Evolutionary conservation across 2,113 vertebrate genomes (phyloP).

Genomic region (Spermophilus dauricus): DNA sequence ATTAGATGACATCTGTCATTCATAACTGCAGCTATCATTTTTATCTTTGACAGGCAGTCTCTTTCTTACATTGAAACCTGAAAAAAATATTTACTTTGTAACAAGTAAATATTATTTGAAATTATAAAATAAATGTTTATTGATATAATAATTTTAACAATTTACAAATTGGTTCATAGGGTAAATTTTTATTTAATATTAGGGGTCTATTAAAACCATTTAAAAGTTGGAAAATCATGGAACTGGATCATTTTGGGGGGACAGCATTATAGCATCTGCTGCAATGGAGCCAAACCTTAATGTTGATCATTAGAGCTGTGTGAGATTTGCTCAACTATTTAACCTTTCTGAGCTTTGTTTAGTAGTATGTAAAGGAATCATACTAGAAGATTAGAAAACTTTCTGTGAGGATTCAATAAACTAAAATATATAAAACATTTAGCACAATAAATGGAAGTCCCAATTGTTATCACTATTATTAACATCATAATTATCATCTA

Average conservation of each 20-base stretch:
- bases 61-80: neutral
- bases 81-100: neutral
- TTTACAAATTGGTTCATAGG: neutral
- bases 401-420: neutral
- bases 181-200: neutral
- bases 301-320: neutral
- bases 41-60: conserved; percentile 3
- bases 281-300: neutral
- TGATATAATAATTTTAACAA: neutral
- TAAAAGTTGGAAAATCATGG: neutral
- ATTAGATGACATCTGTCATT: neutral
- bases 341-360: conserved; percentile 3
- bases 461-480: neutral
- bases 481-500: neutral
- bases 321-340: conserved; percentile 1
- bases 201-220: neutral
- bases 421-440: neutral
- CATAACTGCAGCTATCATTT: neutral
- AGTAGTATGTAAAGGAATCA: neutral
- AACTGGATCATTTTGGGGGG: neutral
- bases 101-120: neutral
- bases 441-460: neutral
- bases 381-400: neutral
- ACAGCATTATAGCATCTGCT: neutral
- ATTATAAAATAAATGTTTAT: neutral